A percentile compares a stretch with the other conserved stretches of the same genome.
These are phyloP conservation scores for Monarcha castaneiventris DNA, from an alignment of 2,113 vertebrate genomes.

Conservation along the genomic window DNA sequence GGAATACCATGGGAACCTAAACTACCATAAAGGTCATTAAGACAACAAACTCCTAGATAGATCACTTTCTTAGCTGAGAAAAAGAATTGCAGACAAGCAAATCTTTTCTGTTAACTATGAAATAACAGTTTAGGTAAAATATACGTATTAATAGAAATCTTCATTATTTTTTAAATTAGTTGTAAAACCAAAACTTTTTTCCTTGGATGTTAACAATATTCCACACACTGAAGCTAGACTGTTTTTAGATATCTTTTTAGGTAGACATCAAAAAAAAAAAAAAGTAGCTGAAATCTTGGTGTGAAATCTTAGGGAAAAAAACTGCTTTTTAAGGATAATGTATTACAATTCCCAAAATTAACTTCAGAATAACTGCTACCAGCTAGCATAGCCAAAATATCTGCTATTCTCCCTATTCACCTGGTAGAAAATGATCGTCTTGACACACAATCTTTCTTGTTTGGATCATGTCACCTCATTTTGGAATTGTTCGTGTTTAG, in stretches of 20 bases:
- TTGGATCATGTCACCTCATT: neutral
- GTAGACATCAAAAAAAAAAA: neutral
- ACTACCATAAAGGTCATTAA: neutral
- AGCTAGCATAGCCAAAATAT: neutral
- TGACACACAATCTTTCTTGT: neutral
- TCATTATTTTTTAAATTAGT: neutral
- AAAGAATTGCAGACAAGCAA: neutral
- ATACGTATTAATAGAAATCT: neutral
- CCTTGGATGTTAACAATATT: neutral
- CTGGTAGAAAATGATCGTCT: neutral
- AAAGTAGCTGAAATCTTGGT: neutral
- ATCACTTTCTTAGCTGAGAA: neutral
- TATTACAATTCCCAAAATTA: neutral
- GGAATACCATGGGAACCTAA: accelerated
- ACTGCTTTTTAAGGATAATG: neutral
- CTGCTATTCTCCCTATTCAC: neutral
- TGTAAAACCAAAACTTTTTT: neutral
- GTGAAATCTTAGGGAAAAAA: neutral
- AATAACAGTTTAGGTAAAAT: neutral
- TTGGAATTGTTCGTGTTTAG: neutral
- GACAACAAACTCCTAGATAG: neutral
- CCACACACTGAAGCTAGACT: accelerated
- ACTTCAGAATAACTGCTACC: neutral
- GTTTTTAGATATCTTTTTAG: neutral
- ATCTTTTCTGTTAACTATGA: neutral